Conservation (phyloP, 1,140 invertebrate species). For the Atta cephalotes region DNA sequence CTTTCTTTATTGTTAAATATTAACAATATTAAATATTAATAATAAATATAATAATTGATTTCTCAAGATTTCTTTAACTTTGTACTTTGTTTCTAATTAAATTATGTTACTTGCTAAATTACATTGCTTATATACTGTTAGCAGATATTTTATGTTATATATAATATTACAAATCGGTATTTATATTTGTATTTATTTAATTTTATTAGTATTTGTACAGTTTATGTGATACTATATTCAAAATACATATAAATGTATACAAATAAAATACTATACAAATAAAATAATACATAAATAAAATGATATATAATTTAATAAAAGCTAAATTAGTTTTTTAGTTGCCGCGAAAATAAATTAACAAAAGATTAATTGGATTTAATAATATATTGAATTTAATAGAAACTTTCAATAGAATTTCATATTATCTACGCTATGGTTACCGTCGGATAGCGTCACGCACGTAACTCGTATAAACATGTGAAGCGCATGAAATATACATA, state of each 20-base stretch:
- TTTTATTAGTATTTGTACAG: not conserved
- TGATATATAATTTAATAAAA: constrained; percentile 1
- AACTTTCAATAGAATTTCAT: not conserved
- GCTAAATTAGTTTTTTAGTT: not conserved
- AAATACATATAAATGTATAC: no score
- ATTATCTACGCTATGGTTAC: constrained; percentile 73
- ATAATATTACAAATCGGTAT: not conserved
- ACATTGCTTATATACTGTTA: not conserved
- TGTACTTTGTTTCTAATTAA: not conserved
- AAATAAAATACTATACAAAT: no score
- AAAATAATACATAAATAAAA: not conserved
- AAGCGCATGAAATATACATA: not conserved
- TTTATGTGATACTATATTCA: not conserved
- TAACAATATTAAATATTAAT: no score
- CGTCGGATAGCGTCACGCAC: constrained; percentile 76
- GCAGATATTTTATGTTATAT: not conserved
- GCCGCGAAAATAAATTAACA: not conserved
- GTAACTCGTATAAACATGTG: not conserved
- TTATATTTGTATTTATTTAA: not conserved
- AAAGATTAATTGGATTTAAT: not conserved
- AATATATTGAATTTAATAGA: not conserved
- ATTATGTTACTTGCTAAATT: not conserved
- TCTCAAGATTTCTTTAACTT: not conserved
- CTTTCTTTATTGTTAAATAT: not conserved
- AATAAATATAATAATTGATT: not conserved